phyloP scores from a whole-genome alignment of 2,113 vertebrate genomes.

The Sus scrofa region DNA sequence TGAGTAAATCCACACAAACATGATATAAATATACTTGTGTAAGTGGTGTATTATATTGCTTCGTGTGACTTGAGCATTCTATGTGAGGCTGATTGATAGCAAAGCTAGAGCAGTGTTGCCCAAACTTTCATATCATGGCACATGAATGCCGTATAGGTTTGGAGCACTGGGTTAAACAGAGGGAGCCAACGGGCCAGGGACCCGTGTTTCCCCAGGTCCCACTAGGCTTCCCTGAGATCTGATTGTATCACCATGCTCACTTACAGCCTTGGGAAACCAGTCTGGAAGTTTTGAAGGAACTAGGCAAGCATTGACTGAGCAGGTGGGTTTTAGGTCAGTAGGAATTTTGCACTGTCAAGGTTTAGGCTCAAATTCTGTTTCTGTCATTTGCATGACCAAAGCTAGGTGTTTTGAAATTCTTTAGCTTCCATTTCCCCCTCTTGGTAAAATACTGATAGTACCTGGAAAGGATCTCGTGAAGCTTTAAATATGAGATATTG shows the following conservation, averaged over 20 bases:
- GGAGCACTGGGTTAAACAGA: neutral
- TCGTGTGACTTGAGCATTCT: neutral
- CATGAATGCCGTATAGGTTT: rapidly evolving
- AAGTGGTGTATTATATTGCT: neutral
- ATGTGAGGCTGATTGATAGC: neutral
- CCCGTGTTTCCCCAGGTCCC: neutral
- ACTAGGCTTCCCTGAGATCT: neutral
- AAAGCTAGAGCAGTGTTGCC: neutral
- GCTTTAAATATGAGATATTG: neutral
- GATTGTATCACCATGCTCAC: neutral
- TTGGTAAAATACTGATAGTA: slow-evolving; percentile 14
- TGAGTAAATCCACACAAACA: neutral
- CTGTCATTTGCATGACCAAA: neutral
- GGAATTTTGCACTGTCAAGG: neutral
- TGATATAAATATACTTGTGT: neutral
- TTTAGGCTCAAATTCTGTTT: neutral
- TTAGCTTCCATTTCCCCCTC: neutral
- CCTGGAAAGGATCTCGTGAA: neutral
- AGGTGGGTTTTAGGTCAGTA: neutral
- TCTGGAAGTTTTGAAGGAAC: neutral
- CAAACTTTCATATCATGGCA: neutral
- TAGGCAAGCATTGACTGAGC: neutral
- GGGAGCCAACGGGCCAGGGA: neutral
- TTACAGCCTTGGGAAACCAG: neutral
- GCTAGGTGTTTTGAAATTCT: neutral